These are phyloP conservation scores for Pseudachorutes palmiensis DNA, from an alignment of 1,140 invertebrate species.

Conservation along the genomic window DNA sequence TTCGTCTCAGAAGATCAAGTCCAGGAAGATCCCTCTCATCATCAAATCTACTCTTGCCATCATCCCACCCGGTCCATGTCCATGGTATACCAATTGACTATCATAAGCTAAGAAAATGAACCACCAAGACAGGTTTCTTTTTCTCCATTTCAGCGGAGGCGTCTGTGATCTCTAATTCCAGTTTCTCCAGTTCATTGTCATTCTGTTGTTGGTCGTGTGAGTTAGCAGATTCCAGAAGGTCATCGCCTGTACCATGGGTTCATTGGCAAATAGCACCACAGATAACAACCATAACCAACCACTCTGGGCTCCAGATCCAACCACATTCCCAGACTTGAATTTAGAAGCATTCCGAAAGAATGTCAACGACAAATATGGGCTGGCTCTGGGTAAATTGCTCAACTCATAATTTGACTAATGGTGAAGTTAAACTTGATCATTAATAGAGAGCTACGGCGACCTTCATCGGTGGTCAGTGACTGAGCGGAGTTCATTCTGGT, in stretches of 20 bases:
- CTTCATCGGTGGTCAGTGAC: constrained; percentile 35
- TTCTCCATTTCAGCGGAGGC: not conserved
- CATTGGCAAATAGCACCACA: not conserved
- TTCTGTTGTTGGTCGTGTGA: not conserved
- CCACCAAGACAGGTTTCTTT: too few species aligned
- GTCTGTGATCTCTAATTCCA: not conserved
- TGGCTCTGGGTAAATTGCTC: constrained; percentile 29
- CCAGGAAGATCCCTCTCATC: too few species aligned
- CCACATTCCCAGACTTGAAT: constrained; percentile 9
- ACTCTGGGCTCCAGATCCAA: constrained; percentile 27
- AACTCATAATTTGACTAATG: too few species aligned
- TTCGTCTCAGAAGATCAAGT: too few species aligned
- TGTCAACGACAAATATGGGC: constrained; percentile 29
- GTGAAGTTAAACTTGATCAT: too few species aligned
- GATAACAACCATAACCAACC: constrained; percentile 2
- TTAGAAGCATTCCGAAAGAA: constrained; percentile 27
- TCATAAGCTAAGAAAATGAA: too few species aligned
- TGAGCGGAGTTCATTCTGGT: constrained; percentile 28
- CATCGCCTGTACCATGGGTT: not conserved
- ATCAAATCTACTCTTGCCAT: too few species aligned
- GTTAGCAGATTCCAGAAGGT: not conserved
- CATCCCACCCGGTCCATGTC: too few species aligned
- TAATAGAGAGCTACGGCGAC: constrained; percentile 28
- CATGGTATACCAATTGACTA: too few species aligned
- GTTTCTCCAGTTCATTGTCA: not conserved